Evolutionary conservation across 1,140 invertebrate genomes (phyloP).

Genomic region (Brachionus paranguensis): DNA sequence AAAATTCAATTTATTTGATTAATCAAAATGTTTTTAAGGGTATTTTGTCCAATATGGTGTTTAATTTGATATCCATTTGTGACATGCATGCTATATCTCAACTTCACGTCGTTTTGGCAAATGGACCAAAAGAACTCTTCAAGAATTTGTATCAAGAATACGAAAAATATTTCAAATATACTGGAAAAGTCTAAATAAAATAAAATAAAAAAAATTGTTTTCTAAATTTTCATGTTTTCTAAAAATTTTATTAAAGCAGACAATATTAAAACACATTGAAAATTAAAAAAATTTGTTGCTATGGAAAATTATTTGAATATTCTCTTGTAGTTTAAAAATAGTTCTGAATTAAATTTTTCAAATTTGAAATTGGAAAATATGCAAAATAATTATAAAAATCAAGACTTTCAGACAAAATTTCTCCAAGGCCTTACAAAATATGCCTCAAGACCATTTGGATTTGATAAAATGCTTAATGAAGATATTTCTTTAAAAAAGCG

Average conservation of each 20-base stretch:
- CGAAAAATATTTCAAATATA: slow-evolving; percentile 40
- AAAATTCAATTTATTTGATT: not conserved
- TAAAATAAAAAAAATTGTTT: not conserved
- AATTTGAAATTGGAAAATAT: not conserved
- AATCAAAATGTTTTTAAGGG: not conserved
- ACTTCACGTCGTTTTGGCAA: slow-evolving; percentile 2
- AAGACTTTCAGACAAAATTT: not conserved
- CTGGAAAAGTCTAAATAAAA: slow-evolving; percentile 25
- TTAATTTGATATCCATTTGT: slow-evolving; percentile 29
- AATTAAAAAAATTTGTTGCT: not conserved
- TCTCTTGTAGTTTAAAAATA: not conserved
- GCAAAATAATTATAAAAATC: slow-evolving; percentile 7
- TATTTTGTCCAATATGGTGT: slow-evolving; percentile 6
- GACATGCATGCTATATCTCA: slow-evolving; percentile 28
- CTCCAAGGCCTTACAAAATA: not conserved
- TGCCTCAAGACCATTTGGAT: slow-evolving; percentile 11
- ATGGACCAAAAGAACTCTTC: slow-evolving; percentile 34
- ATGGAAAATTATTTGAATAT: not conserved
- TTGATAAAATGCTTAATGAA: slow-evolving; percentile 20
- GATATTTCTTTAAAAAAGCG: slow-evolving; percentile 1
- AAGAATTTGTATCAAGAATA: slow-evolving; percentile 32
- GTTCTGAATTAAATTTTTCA: not conserved
- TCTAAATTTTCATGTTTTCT: not conserved
- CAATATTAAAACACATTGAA: not conserved
- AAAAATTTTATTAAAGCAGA: not conserved